Evolutionary conservation across 2,888 invertebrate species (phyloP).

Genomic region (Bursaphelenchus okinawaensis): DNA sequence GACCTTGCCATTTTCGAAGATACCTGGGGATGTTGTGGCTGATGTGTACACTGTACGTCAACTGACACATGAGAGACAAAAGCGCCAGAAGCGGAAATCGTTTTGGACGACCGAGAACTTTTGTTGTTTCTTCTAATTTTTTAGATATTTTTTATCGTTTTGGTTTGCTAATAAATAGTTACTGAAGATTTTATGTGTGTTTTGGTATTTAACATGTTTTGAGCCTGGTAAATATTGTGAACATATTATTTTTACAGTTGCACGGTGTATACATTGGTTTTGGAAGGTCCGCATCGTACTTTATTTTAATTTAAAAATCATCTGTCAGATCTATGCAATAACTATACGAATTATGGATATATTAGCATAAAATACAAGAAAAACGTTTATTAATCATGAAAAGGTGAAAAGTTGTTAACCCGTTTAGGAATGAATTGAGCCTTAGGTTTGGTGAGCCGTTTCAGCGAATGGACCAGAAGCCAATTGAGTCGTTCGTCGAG

Average conservation of each 20-base stretch:
- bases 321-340: too few relatives aligned
- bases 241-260: too few relatives aligned
- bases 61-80: background rate
- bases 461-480: background rate
- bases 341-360: too few relatives aligned
- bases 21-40: conserved; percentile 22
- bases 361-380: too few relatives aligned
- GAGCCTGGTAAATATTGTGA: too few relatives aligned
- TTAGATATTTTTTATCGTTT: background rate
- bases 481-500: background rate
- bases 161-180: background rate
- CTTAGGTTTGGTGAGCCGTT: background rate
- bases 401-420: background rate
- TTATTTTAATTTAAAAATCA: too few relatives aligned
- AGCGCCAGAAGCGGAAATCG: background rate
- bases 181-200: background rate
- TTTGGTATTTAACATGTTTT: background rate
- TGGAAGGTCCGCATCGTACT: too few relatives aligned
- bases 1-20: conserved; percentile 16
- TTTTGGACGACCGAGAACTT: conserved; percentile 1
- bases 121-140: conserved; percentile 5
- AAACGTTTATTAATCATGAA: background rate
- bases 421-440: background rate
- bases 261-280: too few relatives aligned
- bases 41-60: conserved; percentile 18